Conservation (phyloP, 2,113 vertebrate species). For the Dasyurus viverrinus region DNA sequence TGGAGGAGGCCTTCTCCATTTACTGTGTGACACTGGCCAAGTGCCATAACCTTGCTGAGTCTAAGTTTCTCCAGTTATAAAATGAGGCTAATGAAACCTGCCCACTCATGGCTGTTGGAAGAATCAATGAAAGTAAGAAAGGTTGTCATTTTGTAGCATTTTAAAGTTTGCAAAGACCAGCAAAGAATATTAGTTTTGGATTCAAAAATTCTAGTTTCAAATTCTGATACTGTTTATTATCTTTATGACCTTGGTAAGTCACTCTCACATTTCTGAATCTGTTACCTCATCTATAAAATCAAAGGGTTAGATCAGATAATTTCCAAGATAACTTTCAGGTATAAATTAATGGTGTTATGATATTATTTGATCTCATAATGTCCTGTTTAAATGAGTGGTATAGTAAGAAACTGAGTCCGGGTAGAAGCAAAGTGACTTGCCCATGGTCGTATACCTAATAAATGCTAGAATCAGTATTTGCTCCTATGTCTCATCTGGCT, state of each 20-base stretch:
- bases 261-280: not conserved
- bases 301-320: not conserved
- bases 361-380: not conserved
- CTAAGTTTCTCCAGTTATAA: not conserved
- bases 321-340: not conserved
- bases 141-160: not conserved
- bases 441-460: constrained; percentile 9
- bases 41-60: not conserved
- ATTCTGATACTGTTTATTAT: not conserved
- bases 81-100: not conserved
- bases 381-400: not conserved
- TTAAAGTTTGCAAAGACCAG: not conserved
- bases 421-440: constrained; percentile 13
- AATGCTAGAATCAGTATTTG: not conserved
- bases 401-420: not conserved
- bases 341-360: constrained; percentile 22
- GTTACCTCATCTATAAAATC: constrained; percentile 10
- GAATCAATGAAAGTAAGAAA: not conserved
- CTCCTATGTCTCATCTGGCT: not conserved
- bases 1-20: not conserved
- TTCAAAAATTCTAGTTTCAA: not conserved
- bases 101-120: constrained; percentile 6
- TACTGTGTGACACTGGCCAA: not conserved
- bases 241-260: constrained; percentile 4
- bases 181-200: constrained; percentile 11